Base-by-base conservation (phyloP, 2,113 vertebrate genomes). In the Hiodon tergisus region DNA sequence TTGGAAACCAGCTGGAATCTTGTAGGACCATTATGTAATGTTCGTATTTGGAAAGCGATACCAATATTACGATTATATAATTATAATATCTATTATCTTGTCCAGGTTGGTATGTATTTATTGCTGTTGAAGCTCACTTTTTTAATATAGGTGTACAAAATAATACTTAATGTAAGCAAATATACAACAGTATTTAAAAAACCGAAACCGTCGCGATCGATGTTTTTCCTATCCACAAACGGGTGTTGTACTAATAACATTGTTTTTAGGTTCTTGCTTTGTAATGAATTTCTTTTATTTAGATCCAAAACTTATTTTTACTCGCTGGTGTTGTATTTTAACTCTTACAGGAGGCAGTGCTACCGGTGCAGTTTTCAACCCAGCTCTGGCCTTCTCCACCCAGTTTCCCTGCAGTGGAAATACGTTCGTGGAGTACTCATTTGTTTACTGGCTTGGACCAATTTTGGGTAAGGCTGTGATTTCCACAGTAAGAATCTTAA, bases 301-400 rank as follows among this genome's bases (percentile, higher is more conserved):
- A 31, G 31, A 31, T 31, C 31, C 31, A 31, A 31, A 31, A 31
- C 61, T 46, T 8, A 5, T 63, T 63, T 46, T 63, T 7, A 46
- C n/a, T 2, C 31, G 50, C 57, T 76, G 3, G 55, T 6, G 51
- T 7, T 67, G 14, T 77, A 50, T 76, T 46, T 71, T 14, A 51
- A 53, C 69, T 51, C 3, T 14, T 67, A 2, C 67, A 74, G 59
- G 46, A 4, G 76, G 71, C n/a, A 62, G 66, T 3, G 50, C 68
- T 71, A 97, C 96, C 0, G 96, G 96, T 82, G 96, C 96, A 0
- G 87, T 98, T 79, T 96, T 95, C 78, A 98, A 98, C 80, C 96
- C 96, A 2, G 94, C 93, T 0, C 4, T 98, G 89, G 96, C 96
- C 62, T 94, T 95, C 83, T 94, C 95, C 52, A 89, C 94, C 3